These are phyloP conservation scores for Marmota monax DNA, from an alignment of 2,113 vertebrate species.

Conservation along the genomic window DNA sequence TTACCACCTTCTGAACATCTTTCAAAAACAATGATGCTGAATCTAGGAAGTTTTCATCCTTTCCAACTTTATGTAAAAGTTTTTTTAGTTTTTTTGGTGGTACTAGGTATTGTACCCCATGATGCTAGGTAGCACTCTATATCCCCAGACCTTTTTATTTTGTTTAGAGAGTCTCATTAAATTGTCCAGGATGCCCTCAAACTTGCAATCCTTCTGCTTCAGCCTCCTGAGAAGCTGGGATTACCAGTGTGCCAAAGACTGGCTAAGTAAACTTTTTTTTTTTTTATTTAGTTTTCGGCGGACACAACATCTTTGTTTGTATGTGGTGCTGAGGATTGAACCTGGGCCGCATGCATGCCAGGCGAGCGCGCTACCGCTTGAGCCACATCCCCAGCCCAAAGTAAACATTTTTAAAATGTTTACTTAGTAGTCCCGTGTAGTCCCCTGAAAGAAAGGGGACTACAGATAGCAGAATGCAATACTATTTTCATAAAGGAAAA, in stretches of 20 bases:
- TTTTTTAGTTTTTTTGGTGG: too few species aligned
- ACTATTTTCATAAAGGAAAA: constrained; percentile 7
- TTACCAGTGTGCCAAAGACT: neutral
- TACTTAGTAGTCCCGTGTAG: too few species aligned
- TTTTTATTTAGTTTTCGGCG: too few species aligned
- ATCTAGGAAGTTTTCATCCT: neutral
- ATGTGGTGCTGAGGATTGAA: too few species aligned
- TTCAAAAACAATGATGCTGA: neutral
- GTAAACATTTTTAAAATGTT: constrained; percentile 42
- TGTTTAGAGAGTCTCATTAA: neutral
- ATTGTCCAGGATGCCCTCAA: neutral
- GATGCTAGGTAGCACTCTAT: neutral
- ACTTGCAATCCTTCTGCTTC: neutral
- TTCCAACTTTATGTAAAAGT: neutral
- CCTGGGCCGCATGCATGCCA: too few species aligned
- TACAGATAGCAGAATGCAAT: neutral
- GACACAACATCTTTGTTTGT: too few species aligned
- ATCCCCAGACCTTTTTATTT: neutral
- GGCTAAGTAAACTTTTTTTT: constrained; percentile 32
- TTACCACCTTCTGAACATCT: neutral
- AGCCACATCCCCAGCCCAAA: too few species aligned
- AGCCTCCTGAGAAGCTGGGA: neutral
- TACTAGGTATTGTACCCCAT: neutral
- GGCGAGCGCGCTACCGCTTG: too few species aligned
- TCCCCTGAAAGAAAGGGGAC: neutral